Evolutionary conservation across 2,888 invertebrate genomes (phyloP), one percentile per base, ranked within the genome.

Genomic region (Elaeidobius kamerunicus): DNA sequence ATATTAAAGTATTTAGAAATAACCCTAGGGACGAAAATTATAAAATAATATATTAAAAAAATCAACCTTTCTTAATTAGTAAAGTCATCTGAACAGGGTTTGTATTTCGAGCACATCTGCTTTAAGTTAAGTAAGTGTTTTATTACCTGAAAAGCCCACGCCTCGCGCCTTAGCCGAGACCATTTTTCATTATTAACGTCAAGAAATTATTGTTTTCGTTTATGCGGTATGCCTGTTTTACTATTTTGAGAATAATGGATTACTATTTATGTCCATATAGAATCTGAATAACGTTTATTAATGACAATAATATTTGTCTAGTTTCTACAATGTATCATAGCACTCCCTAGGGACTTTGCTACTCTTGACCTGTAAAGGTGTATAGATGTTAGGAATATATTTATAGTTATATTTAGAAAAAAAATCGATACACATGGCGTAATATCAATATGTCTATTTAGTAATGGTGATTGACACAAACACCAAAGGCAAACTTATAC

Each of bases 171-270:
- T 50, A 46, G 23, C 39, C 16, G 23, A 40, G 43, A 41, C 53
- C 56, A 56, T 56, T 56, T 50, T 53, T 56, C 56, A 56, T 56
- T 56, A 53, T 56, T 56, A 56, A 56, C 50, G 56, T 56, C 56
- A 56, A 49, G 53, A 50, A 53, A 53, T 50, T 56, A 56, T 56
- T 56, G 53, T 56, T 56, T 56, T 56, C 56, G 53, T 56, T 56
- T 56, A 56, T 41, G 52, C 50, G 49, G 41, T 40, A 17, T 32
- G 48, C 30, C 44, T 38, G 28, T 12, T 52, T 39, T 41, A 49
- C 53, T 56, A 47, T 56, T 56, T 49, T 41, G 23, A 46, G 46
- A 46, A 50, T 55, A 55, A 54, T 50, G 40, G 41, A 44, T 44
- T 34, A 32, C 40, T 40, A 41, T 40, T 48, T 38, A 48, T 53